Conservation (phyloP, 2,797 vertebrate species). For the Centropyge bicolor region DNA sequence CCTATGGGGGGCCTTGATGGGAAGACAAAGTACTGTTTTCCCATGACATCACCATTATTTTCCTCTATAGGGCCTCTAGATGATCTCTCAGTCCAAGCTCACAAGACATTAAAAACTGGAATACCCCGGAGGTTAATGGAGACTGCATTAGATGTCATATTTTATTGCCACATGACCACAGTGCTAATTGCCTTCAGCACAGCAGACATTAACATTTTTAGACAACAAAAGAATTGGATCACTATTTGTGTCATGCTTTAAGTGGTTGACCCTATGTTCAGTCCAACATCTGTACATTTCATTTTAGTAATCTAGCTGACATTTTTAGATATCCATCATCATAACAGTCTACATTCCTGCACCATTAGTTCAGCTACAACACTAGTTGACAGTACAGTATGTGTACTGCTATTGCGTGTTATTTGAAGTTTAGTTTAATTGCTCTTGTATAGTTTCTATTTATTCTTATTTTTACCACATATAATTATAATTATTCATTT, state of each 20-base stretch:
- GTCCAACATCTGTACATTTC: not conserved
- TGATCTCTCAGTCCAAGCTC: slow-evolving; percentile 23
- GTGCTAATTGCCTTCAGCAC: slow-evolving; percentile 20
- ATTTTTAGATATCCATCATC: not conserved
- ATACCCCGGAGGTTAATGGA: slow-evolving; percentile 13
- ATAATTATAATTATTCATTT: too few species aligned
- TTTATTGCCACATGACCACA: slow-evolving; percentile 42
- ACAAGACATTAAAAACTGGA: slow-evolving; percentile 24
- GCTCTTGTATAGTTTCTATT: too few species aligned
- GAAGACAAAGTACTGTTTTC: slow-evolving; percentile 54
- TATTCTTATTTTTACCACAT: too few species aligned
- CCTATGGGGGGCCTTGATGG: slow-evolving; percentile 16
- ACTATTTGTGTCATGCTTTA: not conserved
- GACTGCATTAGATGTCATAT: slow-evolving; percentile 9
- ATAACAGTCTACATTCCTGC: not conserved
- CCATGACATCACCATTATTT: slow-evolving; percentile 58
- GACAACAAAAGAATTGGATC: slow-evolving; percentile 16
- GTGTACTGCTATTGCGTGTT: too few species aligned
- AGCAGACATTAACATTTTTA: slow-evolving; percentile 8
- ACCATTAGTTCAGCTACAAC: too few species aligned
- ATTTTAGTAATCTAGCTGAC: not conserved
- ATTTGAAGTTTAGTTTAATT: too few species aligned
- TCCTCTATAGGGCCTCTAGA: slow-evolving; percentile 9
- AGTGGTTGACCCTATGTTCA: not conserved
- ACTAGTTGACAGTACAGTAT: not conserved